Conservation (phyloP, 2,797 vertebrate species). For the Galaxias olidus region DNA sequence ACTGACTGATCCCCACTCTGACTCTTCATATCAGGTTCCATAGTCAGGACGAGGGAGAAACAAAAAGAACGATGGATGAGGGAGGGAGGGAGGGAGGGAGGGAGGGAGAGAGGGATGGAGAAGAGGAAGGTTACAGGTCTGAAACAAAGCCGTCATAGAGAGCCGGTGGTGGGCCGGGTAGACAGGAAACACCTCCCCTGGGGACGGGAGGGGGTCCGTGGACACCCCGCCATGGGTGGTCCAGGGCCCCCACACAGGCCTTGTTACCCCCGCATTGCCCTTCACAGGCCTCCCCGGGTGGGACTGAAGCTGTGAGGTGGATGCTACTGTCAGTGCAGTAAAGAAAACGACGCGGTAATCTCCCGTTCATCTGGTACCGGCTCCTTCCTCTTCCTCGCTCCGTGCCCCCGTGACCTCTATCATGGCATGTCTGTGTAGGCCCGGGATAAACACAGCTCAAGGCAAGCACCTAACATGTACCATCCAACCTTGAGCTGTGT, state of each 20-base stretch:
- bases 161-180: slow-evolving; percentile 32
- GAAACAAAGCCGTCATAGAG: slow-evolving; percentile 35
- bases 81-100: too few relatives aligned
- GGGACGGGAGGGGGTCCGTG: slow-evolving; percentile 35
- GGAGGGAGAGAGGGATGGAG: neutral
- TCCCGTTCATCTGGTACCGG: neutral
- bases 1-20: slow-evolving; percentile 10
- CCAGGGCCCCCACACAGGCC: slow-evolving; percentile 10
- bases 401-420: neutral
- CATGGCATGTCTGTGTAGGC: slow-evolving; percentile 28
- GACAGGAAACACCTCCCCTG: slow-evolving; percentile 29
- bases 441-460: slow-evolving; percentile 43
- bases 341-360: slow-evolving; percentile 8
- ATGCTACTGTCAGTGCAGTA: slow-evolving; percentile 54
- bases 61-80: neutral
- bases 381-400: slow-evolving; percentile 26
- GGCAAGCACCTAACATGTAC: slow-evolving; percentile 7
- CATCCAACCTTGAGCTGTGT: slow-evolving; percentile 16
- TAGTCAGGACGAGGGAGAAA: slow-evolving; percentile 5
- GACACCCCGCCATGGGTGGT: slow-evolving; percentile 40
- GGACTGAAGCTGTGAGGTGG: slow-evolving; percentile 8
- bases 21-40: slow-evolving; percentile 5
- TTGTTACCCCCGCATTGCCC: slow-evolving; percentile 18
- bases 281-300: too few relatives aligned
- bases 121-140: neutral